These are phyloP conservation scores for Colostygia pectinataria DNA, from an alignment of 2,888 invertebrate genomes.

Conservation along the genomic window DNA sequence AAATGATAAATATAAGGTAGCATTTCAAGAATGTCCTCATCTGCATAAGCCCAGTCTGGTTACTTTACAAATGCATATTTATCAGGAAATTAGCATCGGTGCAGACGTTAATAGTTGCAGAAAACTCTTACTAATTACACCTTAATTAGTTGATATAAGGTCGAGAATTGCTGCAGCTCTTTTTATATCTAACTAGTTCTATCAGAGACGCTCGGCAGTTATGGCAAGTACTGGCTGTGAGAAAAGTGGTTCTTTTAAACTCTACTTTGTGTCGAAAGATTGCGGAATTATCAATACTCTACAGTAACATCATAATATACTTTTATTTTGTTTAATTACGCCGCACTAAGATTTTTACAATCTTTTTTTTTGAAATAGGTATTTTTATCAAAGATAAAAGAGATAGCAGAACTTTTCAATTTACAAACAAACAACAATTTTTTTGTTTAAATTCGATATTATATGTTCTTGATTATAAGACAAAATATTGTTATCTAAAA, in stretches of 20 bases:
- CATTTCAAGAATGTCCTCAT: constrained; percentile 3
- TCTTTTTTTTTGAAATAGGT: too few species aligned
- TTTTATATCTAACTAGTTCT: constrained; percentile 6
- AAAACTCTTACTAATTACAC: constrained; percentile 16
- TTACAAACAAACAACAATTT: too few species aligned
- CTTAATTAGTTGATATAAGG: constrained; percentile 1
- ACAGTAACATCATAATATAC: too few species aligned
- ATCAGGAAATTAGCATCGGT: constrained; percentile 15
- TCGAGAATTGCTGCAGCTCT: not conserved
- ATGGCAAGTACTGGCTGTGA: constrained; percentile 2
- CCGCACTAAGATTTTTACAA: too few species aligned
- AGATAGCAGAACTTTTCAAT: too few species aligned
- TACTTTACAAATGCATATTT: constrained; percentile 16
- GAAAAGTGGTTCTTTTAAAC: constrained; percentile 5
- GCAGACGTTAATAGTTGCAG: constrained; percentile 9
- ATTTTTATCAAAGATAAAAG: too few species aligned
- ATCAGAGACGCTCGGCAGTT: constrained; percentile 1
- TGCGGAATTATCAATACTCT: too few species aligned
- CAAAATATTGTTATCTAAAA: too few species aligned
- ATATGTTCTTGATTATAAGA: too few species aligned
- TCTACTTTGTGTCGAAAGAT: not conserved
- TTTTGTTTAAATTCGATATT: too few species aligned
- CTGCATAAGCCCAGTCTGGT: not conserved
- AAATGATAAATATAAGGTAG: not conserved
- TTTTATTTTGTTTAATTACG: too few species aligned